Evolutionary conservation across 2,797 vertebrate genomes (phyloP), one percentile per base, ranked within the genome.

Genomic region (Lepus oiostolus): DNA sequence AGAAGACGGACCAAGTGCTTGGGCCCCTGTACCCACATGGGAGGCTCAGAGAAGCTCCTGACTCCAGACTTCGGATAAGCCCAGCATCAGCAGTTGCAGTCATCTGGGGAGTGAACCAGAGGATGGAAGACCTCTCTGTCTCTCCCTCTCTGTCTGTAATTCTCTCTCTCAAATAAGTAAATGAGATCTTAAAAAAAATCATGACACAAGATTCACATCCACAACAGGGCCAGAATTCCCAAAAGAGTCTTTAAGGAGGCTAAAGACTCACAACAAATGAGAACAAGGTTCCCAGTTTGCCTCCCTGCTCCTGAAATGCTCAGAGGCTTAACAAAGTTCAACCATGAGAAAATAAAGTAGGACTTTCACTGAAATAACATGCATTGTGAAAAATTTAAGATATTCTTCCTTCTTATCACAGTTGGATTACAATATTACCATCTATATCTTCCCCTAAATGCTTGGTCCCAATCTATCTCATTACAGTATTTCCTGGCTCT

Each of bases 291-390:
- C 32, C 68, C 47, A 38, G 7, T 50, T 71, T 30, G 30, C 52
- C 35, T 30, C 28, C n/a, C 8, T 62, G 35, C 42, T 91, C 35
- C 13, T 2, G 7, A 96, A 93, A 47, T 89, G 62, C 85, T 75
- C 62, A 80, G 90, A 91, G n/a, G 3, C 65, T 87, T 85, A n/a
- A 30, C 93, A 91, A 81, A n/a, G 12, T 52, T 87, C 21, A 77
- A 38, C 50, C 77, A 38, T 67, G 35, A 84, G n/a, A n/a, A 84
- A 83, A 88, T 30, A 79, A 80, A 54, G 63, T 21, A 35, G 16
- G 11, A 65, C 62, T 88, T 95, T 70, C 9, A 52, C n/a, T 30
- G 13, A 93, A 80, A 88, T 10, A 62, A 63, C 11, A 30, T 9
- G 26, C 8, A 68, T 58, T 14, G 9, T 42, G 60, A 86, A 54